phyloP scores from a whole-genome alignment of 2,113 vertebrate genomes.

The Megatriorchis doriae region DNA sequence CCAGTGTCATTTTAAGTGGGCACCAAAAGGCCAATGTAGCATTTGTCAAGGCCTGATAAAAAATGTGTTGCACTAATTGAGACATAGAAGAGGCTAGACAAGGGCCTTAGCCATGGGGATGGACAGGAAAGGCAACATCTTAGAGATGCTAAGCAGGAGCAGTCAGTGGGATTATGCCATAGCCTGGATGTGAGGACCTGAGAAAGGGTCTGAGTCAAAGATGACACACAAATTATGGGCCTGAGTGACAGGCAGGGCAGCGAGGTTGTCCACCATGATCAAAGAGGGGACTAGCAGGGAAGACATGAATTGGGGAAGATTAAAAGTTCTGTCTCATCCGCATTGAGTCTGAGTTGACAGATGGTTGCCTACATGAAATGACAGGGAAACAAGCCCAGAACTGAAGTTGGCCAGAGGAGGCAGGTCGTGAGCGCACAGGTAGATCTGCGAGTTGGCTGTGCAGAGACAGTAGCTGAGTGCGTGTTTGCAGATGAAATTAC shows the following conservation, averaged over 20 bases:
- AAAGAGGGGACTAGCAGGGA: not conserved
- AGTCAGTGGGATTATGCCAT: not conserved
- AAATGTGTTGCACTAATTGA: not conserved
- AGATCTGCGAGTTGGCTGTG: not conserved
- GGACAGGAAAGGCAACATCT: not conserved
- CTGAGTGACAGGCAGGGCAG: slow-evolving; percentile 16
- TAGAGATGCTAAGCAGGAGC: not conserved
- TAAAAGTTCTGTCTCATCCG: slow-evolving; percentile 24
- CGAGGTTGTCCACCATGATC: slow-evolving; percentile 9
- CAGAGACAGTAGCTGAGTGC: rapidly evolving
- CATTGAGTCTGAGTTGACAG: not conserved
- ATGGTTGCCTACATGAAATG: not conserved
- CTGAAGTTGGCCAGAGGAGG: not conserved
- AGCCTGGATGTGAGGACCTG: not conserved
- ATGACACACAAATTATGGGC: slow-evolving; percentile 27
- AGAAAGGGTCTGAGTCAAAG: slow-evolving; percentile 10
- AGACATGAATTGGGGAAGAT: slow-evolving; percentile 35
- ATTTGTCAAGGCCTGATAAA: not conserved
- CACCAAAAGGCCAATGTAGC: not conserved
- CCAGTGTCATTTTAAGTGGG: not conserved
- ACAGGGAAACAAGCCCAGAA: not conserved
- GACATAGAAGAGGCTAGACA: not conserved
- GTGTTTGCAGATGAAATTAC: not conserved
- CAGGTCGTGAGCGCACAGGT: not conserved
- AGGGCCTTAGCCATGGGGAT: not conserved